Conservation (phyloP, 2,797 vertebrate species). For the Chaunax sp. region DNA sequence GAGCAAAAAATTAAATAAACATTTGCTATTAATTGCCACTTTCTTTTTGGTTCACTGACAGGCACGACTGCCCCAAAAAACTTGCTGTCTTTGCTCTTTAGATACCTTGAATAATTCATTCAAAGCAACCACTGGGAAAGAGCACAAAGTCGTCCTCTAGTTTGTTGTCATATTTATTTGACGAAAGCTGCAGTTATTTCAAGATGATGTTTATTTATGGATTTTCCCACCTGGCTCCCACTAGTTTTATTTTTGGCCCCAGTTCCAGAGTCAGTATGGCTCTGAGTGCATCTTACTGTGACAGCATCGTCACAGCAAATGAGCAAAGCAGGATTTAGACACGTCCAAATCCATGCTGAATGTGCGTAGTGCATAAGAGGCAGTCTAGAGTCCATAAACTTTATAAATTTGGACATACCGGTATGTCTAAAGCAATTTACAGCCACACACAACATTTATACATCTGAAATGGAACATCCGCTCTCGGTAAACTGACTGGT, state of each 20-base stretch:
- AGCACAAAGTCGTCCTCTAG: constrained; percentile 13
- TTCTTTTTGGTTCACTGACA: no score
- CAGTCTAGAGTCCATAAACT: no score
- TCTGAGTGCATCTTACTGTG: background rate
- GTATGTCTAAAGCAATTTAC: constrained; percentile 5
- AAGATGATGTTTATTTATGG: constrained; percentile 40
- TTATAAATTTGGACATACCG: no score
- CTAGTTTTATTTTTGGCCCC: constrained; percentile 31
- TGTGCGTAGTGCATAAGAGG: no score
- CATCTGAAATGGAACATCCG: constrained; percentile 18
- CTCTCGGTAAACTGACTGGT: constrained; percentile 29
- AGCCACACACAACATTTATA: constrained; percentile 12
- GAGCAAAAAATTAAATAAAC: background rate
- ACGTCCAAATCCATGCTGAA: background rate
- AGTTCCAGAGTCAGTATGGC: constrained; percentile 2
- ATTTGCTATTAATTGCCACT: no score
- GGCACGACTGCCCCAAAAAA: background rate
- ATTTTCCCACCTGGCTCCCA: constrained; percentile 16
- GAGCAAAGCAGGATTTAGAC: constrained; percentile 6
- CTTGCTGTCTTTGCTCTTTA: background rate
- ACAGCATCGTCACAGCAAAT: background rate
- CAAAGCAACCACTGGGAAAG: constrained; percentile 9
- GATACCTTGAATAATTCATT: constrained; percentile 17
- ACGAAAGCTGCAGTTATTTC: constrained; percentile 39
- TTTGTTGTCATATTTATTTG: constrained; percentile 31